phyloP scores from a whole-genome alignment of 2,888 invertebrate genomes.

The Cephus rjabovi region DNA sequence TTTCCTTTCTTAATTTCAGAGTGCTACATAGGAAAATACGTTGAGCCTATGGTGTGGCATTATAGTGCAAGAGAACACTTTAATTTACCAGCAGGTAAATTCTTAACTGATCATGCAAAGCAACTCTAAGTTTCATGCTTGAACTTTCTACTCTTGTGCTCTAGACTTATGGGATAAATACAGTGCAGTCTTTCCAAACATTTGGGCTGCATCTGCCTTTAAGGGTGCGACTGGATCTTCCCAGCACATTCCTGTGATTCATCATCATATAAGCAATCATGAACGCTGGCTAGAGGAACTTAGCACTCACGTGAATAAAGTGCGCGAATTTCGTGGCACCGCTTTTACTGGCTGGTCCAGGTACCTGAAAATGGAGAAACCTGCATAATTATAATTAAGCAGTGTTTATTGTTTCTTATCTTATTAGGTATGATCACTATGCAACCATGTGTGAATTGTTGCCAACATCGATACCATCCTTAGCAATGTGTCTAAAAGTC shows the following conservation, averaged over 20 bases:
- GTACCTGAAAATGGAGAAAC: constrained; percentile 58
- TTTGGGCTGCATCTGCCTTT: constrained; percentile 87
- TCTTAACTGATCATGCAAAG: not conserved
- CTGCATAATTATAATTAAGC: not conserved
- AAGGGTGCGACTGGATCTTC: constrained; percentile 88
- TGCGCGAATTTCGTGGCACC: constrained; percentile 73
- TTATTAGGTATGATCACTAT: constrained; percentile 77
- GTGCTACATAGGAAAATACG: constrained; percentile 71
- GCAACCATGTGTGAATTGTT: constrained; percentile 78
- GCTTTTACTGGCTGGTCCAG: constrained; percentile 82
- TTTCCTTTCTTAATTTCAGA: constrained; percentile 65
- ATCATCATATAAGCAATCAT: constrained; percentile 82
- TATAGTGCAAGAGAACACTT: constrained; percentile 73
- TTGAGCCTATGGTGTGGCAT: constrained; percentile 79
- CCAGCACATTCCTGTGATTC: constrained; percentile 76
- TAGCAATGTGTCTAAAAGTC: constrained; percentile 73
- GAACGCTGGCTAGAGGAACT: constrained; percentile 77
- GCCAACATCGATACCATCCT: constrained; percentile 74
- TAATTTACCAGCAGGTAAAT: constrained; percentile 61
- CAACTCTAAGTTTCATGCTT: not conserved
- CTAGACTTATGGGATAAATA: constrained; percentile 75
- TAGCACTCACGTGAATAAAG: constrained; percentile 66
- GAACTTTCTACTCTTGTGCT: constrained; percentile 47
- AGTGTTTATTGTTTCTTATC: not conserved
- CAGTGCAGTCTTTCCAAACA: constrained; percentile 73